Base-by-base conservation (phyloP, 2,888 invertebrate genomes). In the Aquatica leii region DNA sequence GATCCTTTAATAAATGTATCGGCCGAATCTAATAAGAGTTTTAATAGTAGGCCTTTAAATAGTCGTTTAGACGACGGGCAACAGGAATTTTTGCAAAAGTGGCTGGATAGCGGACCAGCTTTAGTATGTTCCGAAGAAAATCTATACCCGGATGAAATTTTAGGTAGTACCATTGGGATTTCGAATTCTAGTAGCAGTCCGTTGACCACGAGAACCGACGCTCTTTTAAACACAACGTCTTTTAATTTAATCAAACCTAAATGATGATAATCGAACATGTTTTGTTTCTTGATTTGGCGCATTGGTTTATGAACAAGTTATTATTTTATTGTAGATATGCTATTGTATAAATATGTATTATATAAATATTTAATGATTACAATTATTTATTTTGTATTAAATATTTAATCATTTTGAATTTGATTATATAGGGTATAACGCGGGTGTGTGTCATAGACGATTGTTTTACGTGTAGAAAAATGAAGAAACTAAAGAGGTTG, bases 231-330 rank as follows among this genome's bases (percentile, higher is more conserved):
- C 40, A 78, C 78, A 24, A 81, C 79, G 61, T 78, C 80, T 2
- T 82, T 82, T 69, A 81, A 82, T 76, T 76, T 81, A 69, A 79
- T 82, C 12, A 81, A 75, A 74, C 79, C 78, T 31, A 80, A 78
- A 68, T 60, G 40, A 56, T 50, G 9, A 43, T 24, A 24, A 24
- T n/a, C 43, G 43, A 12, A 9, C 14, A 43, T 43, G 17, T 43
- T 43, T 43, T 17, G n/a, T 8, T 40, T 2, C n/a, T 40, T n/a
- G n/a, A n/a, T n/a, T 24, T 24, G 24, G 6, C 6, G 24, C 24
- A 24, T 24, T 24, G 24, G 24, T 24, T 24, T 6, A 24, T 24
- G 6, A 24, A 24, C 24, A 24, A 24, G 6, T 24, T 24, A 24
- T 24, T 24, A 24, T 24, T 24, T 4, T 6, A 24, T 24, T 24